phyloP scores from a whole-genome alignment of 2,888 invertebrate genomes.

The Monoplex corrugatus region DNA sequence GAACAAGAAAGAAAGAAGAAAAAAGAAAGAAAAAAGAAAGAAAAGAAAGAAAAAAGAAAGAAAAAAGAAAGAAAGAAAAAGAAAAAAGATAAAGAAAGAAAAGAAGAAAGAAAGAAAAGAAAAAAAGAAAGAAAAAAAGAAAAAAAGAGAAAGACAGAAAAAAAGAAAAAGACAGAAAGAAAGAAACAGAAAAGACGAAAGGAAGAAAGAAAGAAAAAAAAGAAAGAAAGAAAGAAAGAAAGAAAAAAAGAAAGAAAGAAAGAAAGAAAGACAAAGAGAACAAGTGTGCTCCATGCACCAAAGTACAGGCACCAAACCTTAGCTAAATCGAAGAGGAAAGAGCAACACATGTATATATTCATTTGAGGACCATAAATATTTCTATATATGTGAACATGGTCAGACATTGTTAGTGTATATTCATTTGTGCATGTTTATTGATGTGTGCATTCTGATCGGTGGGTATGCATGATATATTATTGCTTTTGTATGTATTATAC shows the following conservation, averaged over 20 bases:
- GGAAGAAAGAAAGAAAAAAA: neutral
- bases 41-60: neutral
- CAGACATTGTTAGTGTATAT: neutral
- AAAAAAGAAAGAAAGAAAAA: slow-evolving; percentile 21
- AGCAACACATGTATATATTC: too few relatives aligned
- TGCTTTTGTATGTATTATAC: too few relatives aligned
- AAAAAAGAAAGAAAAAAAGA: neutral
- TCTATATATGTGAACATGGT: neutral
- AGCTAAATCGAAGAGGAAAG: too few relatives aligned
- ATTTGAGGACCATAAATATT: neutral
- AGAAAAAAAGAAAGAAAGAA: neutral
- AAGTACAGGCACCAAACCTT: too few relatives aligned
- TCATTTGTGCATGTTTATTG: neutral
- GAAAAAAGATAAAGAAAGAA: neutral
- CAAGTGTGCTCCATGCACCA: too few relatives aligned
- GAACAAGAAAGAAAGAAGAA: neutral
- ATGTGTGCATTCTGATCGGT: too few relatives aligned
- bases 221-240: neutral
- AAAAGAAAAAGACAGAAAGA: neutral
- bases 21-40: neutral
- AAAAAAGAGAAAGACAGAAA: neutral
- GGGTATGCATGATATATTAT: too few relatives aligned
- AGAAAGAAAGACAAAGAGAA: too few relatives aligned
- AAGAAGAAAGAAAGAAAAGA: neutral
- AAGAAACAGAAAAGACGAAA: neutral